Evolutionary conservation across 2,888 invertebrate genomes (phyloP).

Genomic region (Tetranychus piercei): DNA sequence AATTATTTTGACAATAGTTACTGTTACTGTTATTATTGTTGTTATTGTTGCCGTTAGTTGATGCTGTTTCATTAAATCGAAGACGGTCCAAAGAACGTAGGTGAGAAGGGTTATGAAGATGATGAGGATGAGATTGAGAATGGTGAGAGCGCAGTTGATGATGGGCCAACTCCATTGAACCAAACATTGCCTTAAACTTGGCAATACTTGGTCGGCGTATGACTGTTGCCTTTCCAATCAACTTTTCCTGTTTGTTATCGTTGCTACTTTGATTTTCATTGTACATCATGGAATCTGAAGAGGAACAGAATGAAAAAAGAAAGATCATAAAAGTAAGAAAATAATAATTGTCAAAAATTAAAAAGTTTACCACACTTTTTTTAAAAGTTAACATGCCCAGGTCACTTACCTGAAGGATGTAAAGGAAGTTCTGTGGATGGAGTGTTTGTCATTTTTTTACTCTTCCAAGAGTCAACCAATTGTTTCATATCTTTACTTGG

Average conservation of each 20-base stretch:
- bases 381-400: not conserved
- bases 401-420: slow-evolving; percentile 10
- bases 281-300: slow-evolving; percentile 1
- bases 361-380: not conserved
- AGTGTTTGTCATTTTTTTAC: not conserved
- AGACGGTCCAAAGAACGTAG: not conserved
- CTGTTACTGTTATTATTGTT: not conserved
- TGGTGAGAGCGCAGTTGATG: not conserved
- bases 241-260: slow-evolving; percentile 22
- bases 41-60: not conserved
- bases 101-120: not conserved
- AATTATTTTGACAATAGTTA: not conserved
- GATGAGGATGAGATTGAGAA: not conserved
- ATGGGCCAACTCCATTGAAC: slow-evolving; percentile 11
- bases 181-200: slow-evolving; percentile 27
- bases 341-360: not conserved
- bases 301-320: not conserved
- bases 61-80: not conserved
- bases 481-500: slow-evolving; percentile 12
- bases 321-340: slow-evolving; percentile 4
- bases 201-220: slow-evolving; percentile 28
- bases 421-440: slow-evolving; percentile 2
- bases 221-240: slow-evolving; percentile 28
- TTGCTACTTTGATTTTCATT: not conserved
- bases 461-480: slow-evolving; percentile 8